phyloP scores from a whole-genome alignment of 2,113 vertebrate species.

The Enhydra lutris region DNA sequence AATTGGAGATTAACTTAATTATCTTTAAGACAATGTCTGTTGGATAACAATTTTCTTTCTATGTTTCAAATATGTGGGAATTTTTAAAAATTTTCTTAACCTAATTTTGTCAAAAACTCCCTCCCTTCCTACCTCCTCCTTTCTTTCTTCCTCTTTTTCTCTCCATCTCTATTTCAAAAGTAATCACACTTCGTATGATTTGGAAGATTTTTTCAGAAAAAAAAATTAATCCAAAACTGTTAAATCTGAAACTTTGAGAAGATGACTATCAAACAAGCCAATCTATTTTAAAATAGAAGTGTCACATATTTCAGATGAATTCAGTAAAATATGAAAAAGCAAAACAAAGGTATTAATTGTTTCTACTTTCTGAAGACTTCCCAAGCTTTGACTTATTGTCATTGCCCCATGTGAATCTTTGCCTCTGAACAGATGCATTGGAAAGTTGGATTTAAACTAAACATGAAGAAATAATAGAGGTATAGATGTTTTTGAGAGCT shows the following conservation, averaged over 20 bases:
- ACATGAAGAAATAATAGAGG: background rate
- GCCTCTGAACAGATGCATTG: background rate
- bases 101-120: background rate
- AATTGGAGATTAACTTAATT: background rate
- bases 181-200: background rate
- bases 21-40: background rate
- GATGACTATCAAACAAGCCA: background rate
- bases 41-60: background rate
- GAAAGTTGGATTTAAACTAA: background rate
- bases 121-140: background rate
- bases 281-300: background rate
- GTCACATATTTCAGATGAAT: background rate
- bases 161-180: background rate
- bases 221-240: background rate
- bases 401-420: background rate
- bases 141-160: accelerated
- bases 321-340: background rate
- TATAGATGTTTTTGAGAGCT: background rate
- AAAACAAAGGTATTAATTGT: background rate
- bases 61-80: background rate
- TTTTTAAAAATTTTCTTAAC: background rate
- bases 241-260: background rate
- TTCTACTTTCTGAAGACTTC: background rate
- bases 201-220: background rate
- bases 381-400: background rate